Conservation (phyloP, 2,888 invertebrate species). For the Lochmaea capreae region DNA sequence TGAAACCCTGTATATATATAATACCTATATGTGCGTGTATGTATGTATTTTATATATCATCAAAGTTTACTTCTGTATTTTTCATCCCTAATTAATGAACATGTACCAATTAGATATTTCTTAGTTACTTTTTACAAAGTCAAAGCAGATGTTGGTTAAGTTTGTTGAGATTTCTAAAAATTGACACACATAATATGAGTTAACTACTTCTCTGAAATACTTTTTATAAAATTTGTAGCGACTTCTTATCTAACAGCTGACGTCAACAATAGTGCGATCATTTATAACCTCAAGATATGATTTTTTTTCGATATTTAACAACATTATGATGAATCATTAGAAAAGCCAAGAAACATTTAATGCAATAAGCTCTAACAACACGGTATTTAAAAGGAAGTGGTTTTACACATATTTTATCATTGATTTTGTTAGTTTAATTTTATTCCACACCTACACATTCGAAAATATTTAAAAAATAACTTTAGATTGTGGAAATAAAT, state of each 20-base stretch:
- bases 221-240: background rate
- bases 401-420: background rate
- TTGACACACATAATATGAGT: background rate
- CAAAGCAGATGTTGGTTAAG: no score
- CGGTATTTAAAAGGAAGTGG: background rate
- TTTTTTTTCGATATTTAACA: background rate
- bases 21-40: no score
- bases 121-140: no score
- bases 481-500: background rate
- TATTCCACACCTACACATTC: background rate
- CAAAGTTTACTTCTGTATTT: no score
- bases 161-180: background rate
- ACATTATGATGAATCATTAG: constrained; percentile 4
- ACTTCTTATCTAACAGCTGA: background rate
- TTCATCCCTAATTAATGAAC: no score
- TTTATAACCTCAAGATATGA: background rate
- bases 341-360: background rate
- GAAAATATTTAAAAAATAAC: background rate
- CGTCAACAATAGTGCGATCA: background rate
- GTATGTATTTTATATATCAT: no score
- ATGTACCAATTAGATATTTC: no score
- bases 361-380: background rate
- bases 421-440: background rate
- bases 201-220: background rate
- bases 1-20: no score